Percentiles rank a stretch among this genome's conserved stretches.
Evolutionary conservation across 2,797 vertebrate species (phyloP).

Genomic region (Characodon lateralis): DNA sequence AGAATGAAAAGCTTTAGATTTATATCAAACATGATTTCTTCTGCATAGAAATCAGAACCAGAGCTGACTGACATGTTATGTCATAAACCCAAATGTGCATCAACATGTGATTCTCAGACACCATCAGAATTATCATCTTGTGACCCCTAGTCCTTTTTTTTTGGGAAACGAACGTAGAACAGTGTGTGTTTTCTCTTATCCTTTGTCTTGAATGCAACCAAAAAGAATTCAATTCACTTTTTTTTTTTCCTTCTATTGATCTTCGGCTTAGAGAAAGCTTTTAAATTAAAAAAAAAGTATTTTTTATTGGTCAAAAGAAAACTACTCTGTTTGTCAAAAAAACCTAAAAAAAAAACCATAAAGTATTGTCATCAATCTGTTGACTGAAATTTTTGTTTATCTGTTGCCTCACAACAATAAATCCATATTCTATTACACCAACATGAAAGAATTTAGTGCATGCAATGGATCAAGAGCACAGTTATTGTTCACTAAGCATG

Average conservation of each 20-base stretch:
- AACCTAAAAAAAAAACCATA: background rate
- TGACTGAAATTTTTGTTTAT: background rate
- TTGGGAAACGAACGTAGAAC: background rate
- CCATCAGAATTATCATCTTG: constrained; percentile 18
- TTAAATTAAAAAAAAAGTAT: background rate
- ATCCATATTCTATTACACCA: background rate
- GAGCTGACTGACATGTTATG: constrained; percentile 34
- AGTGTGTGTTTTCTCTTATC: constrained; percentile 20
- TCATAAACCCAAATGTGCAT: constrained; percentile 19
- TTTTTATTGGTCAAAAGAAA: background rate
- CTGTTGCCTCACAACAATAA: background rate
- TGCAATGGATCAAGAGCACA: background rate
- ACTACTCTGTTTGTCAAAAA: background rate
- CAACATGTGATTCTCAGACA: constrained; percentile 11
- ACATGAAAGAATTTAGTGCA: background rate
- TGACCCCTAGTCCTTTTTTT: background rate
- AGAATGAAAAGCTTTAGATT: constrained; percentile 13
- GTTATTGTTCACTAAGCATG: background rate
- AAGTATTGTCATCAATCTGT: background rate
- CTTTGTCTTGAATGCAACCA: constrained; percentile 1
- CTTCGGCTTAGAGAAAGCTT: constrained; percentile 24
- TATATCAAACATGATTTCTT: constrained; percentile 35
- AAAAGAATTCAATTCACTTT: constrained; percentile 38
- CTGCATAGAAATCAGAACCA: constrained; percentile 29
- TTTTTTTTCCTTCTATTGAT: constrained; percentile 51